phyloP scores from a whole-genome alignment of 2,113 vertebrate genomes.

The Paralichthys olivaceus region DNA sequence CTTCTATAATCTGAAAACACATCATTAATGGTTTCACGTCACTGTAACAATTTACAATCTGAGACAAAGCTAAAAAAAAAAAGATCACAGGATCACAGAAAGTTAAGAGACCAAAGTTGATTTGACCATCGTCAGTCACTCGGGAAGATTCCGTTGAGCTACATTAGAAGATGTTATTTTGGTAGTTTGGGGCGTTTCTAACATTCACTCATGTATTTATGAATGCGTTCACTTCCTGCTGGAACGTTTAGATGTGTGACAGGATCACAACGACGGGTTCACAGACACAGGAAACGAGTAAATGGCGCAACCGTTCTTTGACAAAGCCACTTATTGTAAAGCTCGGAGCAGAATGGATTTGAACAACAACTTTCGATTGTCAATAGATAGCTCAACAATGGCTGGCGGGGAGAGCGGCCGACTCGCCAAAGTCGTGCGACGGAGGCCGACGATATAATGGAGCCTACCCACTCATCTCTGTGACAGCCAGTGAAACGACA shows the following conservation, averaged over 20 bases:
- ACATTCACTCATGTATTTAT: neutral
- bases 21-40: no score
- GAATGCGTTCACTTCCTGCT: neutral
- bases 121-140: no score
- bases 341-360: constrained; percentile 4
- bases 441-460: constrained; percentile 57
- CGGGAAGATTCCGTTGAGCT: no score
- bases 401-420: constrained; percentile 29
- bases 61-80: neutral
- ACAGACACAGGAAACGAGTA: constrained; percentile 8
- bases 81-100: neutral
- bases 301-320: constrained; percentile 1
- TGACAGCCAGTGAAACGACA: constrained; percentile 43
- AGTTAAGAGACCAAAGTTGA: no score
- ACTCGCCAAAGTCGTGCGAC: constrained; percentile 23
- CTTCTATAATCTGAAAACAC: no score
- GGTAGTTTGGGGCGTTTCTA: neutral
- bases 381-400: constrained; percentile 50
- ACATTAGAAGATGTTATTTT: neutral
- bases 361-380: constrained; percentile 43
- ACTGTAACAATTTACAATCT: no score
- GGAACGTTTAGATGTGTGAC: constrained; percentile 16
- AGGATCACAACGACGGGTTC: neutral
- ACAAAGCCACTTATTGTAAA: constrained; percentile 12
- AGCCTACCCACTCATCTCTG: constrained; percentile 65